Evolutionary conservation across 1,140 invertebrate genomes (phyloP).

Genomic region (Protaetia brevitarsis): DNA sequence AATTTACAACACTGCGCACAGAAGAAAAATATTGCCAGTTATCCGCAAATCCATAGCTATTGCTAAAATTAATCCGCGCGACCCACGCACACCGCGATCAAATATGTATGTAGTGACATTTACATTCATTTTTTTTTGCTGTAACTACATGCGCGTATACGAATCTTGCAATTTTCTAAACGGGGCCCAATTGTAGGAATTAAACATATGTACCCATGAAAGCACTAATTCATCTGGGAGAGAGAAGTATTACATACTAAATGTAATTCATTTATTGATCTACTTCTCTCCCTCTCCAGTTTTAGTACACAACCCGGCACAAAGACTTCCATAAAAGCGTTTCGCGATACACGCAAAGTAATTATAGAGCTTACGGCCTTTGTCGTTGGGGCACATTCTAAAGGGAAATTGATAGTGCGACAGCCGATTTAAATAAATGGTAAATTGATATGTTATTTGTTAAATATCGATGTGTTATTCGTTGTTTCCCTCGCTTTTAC

Average conservation of each 20-base stretch:
- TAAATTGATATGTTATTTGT: slow-evolving; percentile 11
- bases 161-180: too few species aligned
- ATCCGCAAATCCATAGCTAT: not conserved
- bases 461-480: slow-evolving; percentile 2
- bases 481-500: slow-evolving; percentile 13
- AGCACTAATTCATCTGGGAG: slow-evolving; percentile 18
- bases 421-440: slow-evolving; percentile 7
- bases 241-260: slow-evolving; percentile 28
- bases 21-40: not conserved
- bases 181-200: too few species aligned
- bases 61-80: not conserved
- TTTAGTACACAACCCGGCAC: slow-evolving; percentile 33
- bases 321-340: slow-evolving; percentile 33
- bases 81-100: not conserved
- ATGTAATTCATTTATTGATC: slow-evolving; percentile 51
- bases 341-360: slow-evolving; percentile 17
- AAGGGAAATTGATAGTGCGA: not conserved
- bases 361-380: not conserved
- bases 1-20: not conserved
- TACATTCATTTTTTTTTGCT: not conserved
- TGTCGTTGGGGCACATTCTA: not conserved
- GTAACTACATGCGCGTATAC: too few species aligned
- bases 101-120: not conserved
- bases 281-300: slow-evolving; percentile 44
- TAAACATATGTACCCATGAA: not conserved